Conservation (phyloP, 2,113 vertebrate species). For the Amphiprion ocellaris region DNA sequence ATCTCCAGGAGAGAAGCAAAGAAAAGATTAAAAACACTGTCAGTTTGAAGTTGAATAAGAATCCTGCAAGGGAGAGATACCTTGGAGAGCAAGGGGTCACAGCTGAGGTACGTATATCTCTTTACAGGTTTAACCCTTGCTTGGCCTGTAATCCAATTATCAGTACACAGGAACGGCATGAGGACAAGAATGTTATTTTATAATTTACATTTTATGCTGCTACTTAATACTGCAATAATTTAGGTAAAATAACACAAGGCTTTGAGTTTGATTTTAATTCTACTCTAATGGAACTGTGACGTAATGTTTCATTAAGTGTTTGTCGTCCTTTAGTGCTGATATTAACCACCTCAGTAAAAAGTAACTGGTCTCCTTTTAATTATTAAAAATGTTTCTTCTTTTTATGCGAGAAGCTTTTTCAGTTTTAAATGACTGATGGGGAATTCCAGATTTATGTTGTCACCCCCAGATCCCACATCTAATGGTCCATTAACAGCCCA, state of each 20-base stretch:
- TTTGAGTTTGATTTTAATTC: slow-evolving; percentile 3
- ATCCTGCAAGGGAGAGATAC: slow-evolving; percentile 91
- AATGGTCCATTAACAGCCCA: no score
- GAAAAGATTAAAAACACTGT: slow-evolving; percentile 99
- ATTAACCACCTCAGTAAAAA: no score
- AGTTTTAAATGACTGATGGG: no score
- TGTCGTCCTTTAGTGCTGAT: no score
- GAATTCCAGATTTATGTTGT: no score
- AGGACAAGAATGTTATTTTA: neutral
- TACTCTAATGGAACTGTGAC: no score
- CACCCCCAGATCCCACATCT: no score
- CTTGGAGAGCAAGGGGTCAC: slow-evolving; percentile 75
- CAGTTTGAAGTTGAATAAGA: slow-evolving; percentile 99
- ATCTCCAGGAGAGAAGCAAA: slow-evolving; percentile 97
- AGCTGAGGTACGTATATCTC: slow-evolving; percentile 69
- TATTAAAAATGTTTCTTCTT: no score
- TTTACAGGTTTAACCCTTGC: slow-evolving; percentile 78
- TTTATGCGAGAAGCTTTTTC: no score
- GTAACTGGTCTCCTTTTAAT: no score
- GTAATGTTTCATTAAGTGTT: no score
- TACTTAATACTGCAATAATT: neutral
- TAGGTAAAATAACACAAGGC: neutral
- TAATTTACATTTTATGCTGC: slow-evolving; percentile 9
- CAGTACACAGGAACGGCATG: slow-evolving; percentile 10
- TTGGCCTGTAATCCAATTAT: slow-evolving; percentile 46